Evolutionary conservation across 2,797 vertebrate species (phyloP).

Genomic region (Acridotheres tristis): DNA sequence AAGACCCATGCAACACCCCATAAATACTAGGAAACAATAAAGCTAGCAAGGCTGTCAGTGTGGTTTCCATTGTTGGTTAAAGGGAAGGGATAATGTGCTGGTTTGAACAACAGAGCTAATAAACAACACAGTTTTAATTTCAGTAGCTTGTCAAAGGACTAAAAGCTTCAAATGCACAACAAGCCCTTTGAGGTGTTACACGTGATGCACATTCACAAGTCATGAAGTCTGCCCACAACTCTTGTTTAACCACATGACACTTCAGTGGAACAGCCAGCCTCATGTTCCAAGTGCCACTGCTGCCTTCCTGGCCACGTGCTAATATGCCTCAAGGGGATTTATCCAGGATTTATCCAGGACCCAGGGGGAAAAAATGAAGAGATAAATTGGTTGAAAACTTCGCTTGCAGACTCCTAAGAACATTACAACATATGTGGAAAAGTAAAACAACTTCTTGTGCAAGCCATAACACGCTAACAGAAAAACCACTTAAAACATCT

Average conservation of each 20-base stretch:
- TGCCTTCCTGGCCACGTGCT: neutral
- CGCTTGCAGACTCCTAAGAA: slow-evolving; percentile 52
- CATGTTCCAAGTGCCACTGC: neutral
- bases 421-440: slow-evolving; percentile 57
- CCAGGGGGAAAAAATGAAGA: too few relatives aligned
- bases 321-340: neutral
- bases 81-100: slow-evolving; percentile 47
- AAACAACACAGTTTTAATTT: slow-evolving; percentile 67
- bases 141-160: slow-evolving; percentile 50
- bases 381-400: slow-evolving; percentile 15
- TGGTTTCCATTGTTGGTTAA: slow-evolving; percentile 41
- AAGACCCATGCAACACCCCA: neutral
- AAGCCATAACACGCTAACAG: slow-evolving; percentile 16
- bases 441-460: slow-evolving; percentile 62
- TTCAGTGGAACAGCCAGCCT: neutral
- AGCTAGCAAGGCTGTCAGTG: neutral
- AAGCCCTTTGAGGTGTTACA: neutral
- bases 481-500: slow-evolving; percentile 71
- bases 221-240: slow-evolving; percentile 5
- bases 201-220: neutral
- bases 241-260: slow-evolving; percentile 12
- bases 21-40: neutral
- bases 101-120: slow-evolving; percentile 70
- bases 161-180: neutral
- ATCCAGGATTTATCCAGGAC: neutral